A percentile compares a stretch with the other conserved stretches of the same genome.
Conservation (phyloP, 2,797 vertebrate genomes). For the Sitta carolinensis region DNA sequence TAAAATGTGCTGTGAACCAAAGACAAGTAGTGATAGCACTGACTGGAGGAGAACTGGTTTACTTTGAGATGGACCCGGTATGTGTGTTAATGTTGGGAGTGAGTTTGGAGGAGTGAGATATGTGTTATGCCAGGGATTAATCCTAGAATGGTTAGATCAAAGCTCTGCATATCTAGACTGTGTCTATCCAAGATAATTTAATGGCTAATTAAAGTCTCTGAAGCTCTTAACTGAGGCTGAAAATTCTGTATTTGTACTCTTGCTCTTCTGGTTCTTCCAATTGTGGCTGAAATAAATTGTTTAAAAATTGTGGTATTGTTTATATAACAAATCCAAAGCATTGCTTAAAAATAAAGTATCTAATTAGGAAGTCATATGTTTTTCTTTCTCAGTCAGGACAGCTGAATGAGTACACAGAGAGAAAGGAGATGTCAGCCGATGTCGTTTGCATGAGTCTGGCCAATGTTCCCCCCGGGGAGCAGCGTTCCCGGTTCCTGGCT, state of each 20-base stretch:
- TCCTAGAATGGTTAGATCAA: not conserved
- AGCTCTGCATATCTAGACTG: not conserved
- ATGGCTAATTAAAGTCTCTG: not conserved
- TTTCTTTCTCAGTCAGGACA: constrained; percentile 87
- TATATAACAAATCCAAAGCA: not conserved
- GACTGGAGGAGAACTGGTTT: constrained; percentile 96
- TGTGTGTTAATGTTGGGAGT: constrained; percentile 32
- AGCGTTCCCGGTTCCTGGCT: constrained; percentile 93
- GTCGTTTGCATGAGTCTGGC: constrained; percentile 99
- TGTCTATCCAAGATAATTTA: not conserved
- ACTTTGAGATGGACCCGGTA: constrained; percentile 99
- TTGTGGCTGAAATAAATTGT: not conserved
- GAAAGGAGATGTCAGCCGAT: constrained; percentile 97
- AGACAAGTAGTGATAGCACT: constrained; percentile 97
- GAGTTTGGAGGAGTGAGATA: not conserved
- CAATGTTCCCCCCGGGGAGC: constrained; percentile 95
- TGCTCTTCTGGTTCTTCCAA: not conserved
- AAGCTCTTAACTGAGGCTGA: not conserved
- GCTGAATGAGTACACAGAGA: constrained; percentile 96
- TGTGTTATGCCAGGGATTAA: not conserved
- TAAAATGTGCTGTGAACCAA: constrained; percentile 97
- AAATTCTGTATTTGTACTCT: not conserved
- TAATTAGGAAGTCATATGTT: not conserved
- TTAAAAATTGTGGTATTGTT: not conserved
- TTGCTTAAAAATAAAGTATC: not conserved